These are phyloP conservation scores for Catalaphyllia jardinei DNA, from an alignment of 64 coral and sea anemone species.

Conservation along the genomic window DNA sequence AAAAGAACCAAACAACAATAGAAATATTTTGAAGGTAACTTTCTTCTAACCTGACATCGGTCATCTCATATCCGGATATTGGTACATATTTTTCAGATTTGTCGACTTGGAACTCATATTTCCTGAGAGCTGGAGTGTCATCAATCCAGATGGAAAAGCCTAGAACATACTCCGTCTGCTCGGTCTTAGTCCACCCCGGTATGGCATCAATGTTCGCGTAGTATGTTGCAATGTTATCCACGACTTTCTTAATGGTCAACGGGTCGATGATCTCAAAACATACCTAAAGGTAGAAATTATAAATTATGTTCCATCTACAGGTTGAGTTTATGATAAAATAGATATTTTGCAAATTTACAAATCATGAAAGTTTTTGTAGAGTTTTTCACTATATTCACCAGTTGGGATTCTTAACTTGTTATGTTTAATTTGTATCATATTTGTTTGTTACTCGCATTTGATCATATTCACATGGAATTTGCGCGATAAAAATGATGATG, in stretches of 20 bases:
- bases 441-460: no score
- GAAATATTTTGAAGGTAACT: no score
- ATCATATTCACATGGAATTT: no score
- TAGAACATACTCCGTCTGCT: slow-evolving; percentile 48
- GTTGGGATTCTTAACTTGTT: no score
- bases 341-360: no score
- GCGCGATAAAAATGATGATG: no score
- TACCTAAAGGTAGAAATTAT: slow-evolving; percentile 26
- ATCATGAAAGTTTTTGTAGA: no score
- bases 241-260: slow-evolving; percentile 67
- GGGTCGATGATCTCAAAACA: slow-evolving; percentile 82
- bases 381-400: no score
- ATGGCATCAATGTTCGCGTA: slow-evolving; percentile 61
- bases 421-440: no score
- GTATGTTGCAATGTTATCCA: slow-evolving; percentile 82
- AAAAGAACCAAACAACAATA: no score
- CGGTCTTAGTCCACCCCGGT: slow-evolving; percentile 62
- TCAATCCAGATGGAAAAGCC: slow-evolving; percentile 79
- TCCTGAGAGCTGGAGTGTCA: slow-evolving; percentile 41
- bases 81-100: slow-evolving; percentile 74
- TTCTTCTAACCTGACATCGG: slow-evolving; percentile 65
- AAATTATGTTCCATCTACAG: background rate
- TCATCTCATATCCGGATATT: slow-evolving; percentile 37
- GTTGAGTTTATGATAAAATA: no score
- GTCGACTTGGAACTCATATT: slow-evolving; percentile 79